A percentile compares a stretch with the other conserved stretches of the same genome.
Evolutionary conservation across 2,888 invertebrate species (phyloP).

Genomic region (Tupiocoris notatus): DNA sequence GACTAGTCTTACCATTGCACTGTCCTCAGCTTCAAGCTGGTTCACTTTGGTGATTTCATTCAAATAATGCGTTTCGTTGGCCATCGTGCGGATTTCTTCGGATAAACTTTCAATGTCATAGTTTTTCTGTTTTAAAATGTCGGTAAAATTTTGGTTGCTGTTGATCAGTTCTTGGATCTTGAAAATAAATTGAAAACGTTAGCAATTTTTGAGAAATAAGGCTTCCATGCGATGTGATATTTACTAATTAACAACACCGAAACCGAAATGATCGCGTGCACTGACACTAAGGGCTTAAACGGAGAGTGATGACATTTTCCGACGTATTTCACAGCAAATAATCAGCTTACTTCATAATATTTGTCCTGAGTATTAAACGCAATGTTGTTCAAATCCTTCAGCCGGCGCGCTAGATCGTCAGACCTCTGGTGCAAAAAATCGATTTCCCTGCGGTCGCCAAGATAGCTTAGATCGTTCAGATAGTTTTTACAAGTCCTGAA

Average conservation of each 20-base stretch:
- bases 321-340: too few relatives aligned
- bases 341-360: conserved; percentile 43
- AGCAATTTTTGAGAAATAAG: too few relatives aligned
- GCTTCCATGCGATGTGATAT: too few relatives aligned
- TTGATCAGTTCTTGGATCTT: conserved; percentile 38
- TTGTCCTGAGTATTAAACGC: conserved; percentile 40
- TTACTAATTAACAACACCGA: too few relatives aligned
- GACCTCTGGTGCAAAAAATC: conserved; percentile 41
- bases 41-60: conserved; percentile 52
- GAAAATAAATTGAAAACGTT: too few relatives aligned
- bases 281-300: too few relatives aligned
- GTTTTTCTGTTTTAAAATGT: conserved; percentile 30
- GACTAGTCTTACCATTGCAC: conserved; percentile 52
- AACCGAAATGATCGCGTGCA: too few relatives aligned
- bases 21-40: conserved; percentile 58
- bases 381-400: conserved; percentile 45
- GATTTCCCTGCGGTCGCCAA: conserved; percentile 45
- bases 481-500: conserved; percentile 44
- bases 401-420: conserved; percentile 31
- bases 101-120: conserved; percentile 36
- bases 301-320: too few relatives aligned
- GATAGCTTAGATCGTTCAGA: conserved; percentile 46
- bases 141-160: conserved; percentile 40
- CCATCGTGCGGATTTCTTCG: conserved; percentile 34
- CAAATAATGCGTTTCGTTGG: conserved; percentile 52